Evolutionary conservation across 2,797 vertebrate species (phyloP).

Genomic region (Pampus argenteus): DNA sequence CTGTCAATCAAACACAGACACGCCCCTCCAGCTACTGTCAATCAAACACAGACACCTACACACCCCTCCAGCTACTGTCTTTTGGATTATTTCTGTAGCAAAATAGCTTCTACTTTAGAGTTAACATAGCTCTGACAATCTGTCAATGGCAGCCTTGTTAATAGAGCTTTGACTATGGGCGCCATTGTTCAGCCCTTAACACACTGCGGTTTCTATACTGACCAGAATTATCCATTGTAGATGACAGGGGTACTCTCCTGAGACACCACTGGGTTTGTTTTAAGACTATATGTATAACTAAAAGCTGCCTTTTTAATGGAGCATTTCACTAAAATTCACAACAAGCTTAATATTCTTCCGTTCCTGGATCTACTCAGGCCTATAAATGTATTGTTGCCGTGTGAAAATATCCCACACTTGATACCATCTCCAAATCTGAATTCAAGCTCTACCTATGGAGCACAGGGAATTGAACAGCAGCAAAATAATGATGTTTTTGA

Average conservation of each 20-base stretch:
- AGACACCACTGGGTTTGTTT: constrained; percentile 39
- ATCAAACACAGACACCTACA: too few relatives aligned
- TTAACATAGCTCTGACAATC: constrained; percentile 21
- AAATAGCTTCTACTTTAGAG: constrained; percentile 16
- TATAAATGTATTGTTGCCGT: not conserved
- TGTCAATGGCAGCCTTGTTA: constrained; percentile 68
- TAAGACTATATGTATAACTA: constrained; percentile 20
- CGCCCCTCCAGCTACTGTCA: too few relatives aligned
- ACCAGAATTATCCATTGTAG: constrained; percentile 62
- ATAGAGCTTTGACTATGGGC: constrained; percentile 47
- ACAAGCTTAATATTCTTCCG: not conserved
- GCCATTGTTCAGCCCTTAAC: constrained; percentile 67
- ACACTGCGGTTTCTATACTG: constrained; percentile 66
- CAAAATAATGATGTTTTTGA: too few relatives aligned
- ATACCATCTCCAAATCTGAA: not conserved
- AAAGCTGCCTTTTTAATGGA: constrained; percentile 33
- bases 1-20: too few relatives aligned
- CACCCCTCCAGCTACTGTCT: not conserved
- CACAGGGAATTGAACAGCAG: not conserved
- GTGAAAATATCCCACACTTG: too few relatives aligned
- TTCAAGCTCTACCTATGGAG: not conserved
- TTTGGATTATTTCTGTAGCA: constrained; percentile 17
- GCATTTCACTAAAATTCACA: constrained; percentile 18
- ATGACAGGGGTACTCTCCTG: constrained; percentile 34
- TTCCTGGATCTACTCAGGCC: not conserved